Evolutionary conservation across 2,888 invertebrate species (phyloP), one percentile per base, ranked within the genome.

Genomic region (Heliconius cydno): DNA sequence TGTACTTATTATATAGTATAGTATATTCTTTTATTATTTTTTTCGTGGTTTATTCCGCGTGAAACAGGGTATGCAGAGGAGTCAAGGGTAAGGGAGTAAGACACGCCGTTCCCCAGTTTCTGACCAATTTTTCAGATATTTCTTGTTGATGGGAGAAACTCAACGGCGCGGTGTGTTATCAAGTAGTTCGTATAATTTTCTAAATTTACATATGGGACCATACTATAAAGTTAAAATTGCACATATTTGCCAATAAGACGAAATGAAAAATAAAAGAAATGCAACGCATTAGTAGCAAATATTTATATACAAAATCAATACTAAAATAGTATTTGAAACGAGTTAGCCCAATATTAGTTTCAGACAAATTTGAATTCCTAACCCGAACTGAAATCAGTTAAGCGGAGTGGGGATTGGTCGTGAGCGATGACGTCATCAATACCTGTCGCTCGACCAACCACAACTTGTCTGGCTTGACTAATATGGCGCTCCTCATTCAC

Each of bases 361-460:
- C 71, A 63, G 82, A 83, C 81, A 81, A 83, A 84, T 84, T 83
- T 82, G 83, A 92, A 91, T 91, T 92, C 81, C 79, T 86, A 90
- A 90, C 91, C 90, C 86, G 87, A 93, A 92, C 91, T 93, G 89
- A 90, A 90, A 93, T 92, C 92, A 89, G 91, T 92, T 90, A 88
- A 87, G 87, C 86, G 83, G 83, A 82, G 82, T 86, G 82, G 88
- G 90, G 92, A 92, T 93, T 94, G 93, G 93, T 88, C 88, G 84
- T 92, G 92, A 94, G 88, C 87, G 90, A 94, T 94, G 93, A 92
- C 92, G 91, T 92, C 91, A 94, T 94, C 90, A 91, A 92, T 94
- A 90, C 85, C 85, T 87, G 91, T 92, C 92, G 85, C 81, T 86
- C 88, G 86, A 88, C 90, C 91, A 91, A 92, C 92, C 93, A 87